phyloP scores from a whole-genome alignment of 2,113 vertebrate genomes.

The Rhabdornis inornatus region DNA sequence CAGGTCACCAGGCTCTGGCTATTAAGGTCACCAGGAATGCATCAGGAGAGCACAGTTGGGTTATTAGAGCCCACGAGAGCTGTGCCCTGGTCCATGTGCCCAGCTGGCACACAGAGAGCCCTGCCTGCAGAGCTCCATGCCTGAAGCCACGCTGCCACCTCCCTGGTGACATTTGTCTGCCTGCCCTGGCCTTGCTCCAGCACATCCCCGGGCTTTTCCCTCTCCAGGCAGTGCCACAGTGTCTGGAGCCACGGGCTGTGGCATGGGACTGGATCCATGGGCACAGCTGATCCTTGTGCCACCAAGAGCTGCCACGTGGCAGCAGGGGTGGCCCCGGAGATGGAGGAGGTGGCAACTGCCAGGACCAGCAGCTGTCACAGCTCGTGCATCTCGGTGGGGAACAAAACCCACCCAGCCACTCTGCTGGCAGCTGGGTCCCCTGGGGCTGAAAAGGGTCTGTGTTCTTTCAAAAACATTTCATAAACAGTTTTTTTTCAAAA shows the following conservation, averaged over 20 bases:
- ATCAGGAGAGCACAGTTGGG: not conserved
- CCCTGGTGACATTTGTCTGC: not conserved
- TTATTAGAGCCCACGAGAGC: not conserved
- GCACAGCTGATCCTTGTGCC: not conserved
- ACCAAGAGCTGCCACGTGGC: not conserved
- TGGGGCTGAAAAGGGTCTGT: not conserved
- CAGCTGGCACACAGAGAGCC: not conserved
- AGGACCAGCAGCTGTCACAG: not conserved
- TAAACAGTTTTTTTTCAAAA: not conserved
- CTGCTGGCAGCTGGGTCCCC: not conserved
- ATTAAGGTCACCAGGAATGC: not conserved
- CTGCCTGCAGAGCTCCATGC: not conserved
- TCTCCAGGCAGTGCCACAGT: accelerated
- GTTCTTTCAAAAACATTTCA: slow-evolving; percentile 16
- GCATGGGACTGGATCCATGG: accelerated
- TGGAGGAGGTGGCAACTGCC: not conserved
- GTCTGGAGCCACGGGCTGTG: accelerated
- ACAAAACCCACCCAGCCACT: not conserved
- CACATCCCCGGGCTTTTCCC: not conserved
- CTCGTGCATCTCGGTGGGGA: not conserved
- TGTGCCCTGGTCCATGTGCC: not conserved
- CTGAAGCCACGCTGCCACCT: not conserved
- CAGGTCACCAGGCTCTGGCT: not conserved
- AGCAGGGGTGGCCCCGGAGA: not conserved
- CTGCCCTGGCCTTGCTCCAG: not conserved